Conservation (phyloP, 2,888 invertebrate genomes). For the Dasysyrphus tricinctus region DNA sequence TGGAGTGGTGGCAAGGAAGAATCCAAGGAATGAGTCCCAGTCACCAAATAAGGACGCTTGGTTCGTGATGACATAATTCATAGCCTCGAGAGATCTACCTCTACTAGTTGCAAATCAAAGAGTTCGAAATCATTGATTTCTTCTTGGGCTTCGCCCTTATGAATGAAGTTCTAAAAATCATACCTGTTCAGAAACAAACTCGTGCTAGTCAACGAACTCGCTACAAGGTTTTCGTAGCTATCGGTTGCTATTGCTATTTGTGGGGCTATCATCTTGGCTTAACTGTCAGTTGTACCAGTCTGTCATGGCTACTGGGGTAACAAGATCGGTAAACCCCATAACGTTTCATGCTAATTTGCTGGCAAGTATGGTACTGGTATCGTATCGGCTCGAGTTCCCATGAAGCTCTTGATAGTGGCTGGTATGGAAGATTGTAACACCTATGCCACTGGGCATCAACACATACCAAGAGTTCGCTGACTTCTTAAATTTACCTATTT, state of each 20-base stretch:
- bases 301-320: conserved; percentile 99
- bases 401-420: conserved; percentile 99
- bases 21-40: conserved; percentile 99
- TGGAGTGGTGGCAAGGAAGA: conserved; percentile 90
- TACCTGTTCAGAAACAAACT: conserved; percentile 99
- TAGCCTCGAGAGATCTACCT: conserved; percentile 98
- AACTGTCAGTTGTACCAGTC: conserved; percentile 98
- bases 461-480: conserved; percentile 95
- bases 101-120: conserved; percentile 99
- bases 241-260: conserved; percentile 99
- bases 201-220: conserved; percentile 99
- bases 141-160: conserved; percentile 96
- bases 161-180: conserved; percentile 99
- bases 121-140: conserved; percentile 99
- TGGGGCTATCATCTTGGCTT: conserved; percentile 99
- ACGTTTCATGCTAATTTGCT: conserved; percentile 99
- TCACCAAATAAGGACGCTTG: conserved; percentile 98
- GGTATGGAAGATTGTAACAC: conserved; percentile 99
- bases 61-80: conserved; percentile 98
- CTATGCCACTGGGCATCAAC: conserved; percentile 97
- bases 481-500: conserved; percentile 82
- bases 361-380: conserved; percentile 99
- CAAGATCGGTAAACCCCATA: conserved; percentile 99
- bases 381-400: conserved; percentile 99
- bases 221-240: conserved; percentile 97